These are phyloP conservation scores for Haliclona indistincta DNA, from an alignment of 37 sponge, comb jelly and placozoan species.

Conservation along the genomic window DNA sequence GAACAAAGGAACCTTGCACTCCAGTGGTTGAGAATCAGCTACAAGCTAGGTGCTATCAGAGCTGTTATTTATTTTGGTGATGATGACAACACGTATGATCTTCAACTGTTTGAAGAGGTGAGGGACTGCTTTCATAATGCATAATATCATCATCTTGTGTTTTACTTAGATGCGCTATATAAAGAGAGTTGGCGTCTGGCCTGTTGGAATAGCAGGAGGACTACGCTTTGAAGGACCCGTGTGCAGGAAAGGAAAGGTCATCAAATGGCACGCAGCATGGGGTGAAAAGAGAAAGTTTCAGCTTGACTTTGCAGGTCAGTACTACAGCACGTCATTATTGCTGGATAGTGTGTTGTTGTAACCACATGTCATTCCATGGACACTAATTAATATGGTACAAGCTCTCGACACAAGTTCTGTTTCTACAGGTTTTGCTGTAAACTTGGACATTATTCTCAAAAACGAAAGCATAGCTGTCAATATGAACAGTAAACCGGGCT, in stretches of 20 bases:
- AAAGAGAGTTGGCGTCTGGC: slow-evolving; percentile 76
- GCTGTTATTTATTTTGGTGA: slow-evolving; percentile 97
- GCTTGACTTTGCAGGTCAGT: slow-evolving; percentile 80
- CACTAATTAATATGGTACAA: no score
- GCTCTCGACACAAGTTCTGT: neutral
- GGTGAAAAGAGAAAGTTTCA: slow-evolving; percentile 59
- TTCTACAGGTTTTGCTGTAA: slow-evolving; percentile 79
- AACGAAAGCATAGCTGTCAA: slow-evolving; percentile 36
- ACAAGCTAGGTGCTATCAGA: no score
- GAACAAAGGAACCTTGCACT: slow-evolving; percentile 90
- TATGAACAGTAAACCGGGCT: slow-evolving; percentile 44
- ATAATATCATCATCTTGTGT: no score
- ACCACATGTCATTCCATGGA: neutral
- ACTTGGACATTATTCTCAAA: slow-evolving; percentile 48
- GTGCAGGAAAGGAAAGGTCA: slow-evolving; percentile 66
- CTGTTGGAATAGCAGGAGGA: slow-evolving; percentile 86
- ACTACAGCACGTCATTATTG: neutral
- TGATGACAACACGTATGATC: slow-evolving; percentile 94
- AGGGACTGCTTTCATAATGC: no score
- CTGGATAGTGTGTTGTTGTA: neutral
- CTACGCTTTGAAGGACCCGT: slow-evolving; percentile 83
- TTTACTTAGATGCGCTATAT: slow-evolving; percentile 57
- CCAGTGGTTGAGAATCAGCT: slow-evolving; percentile 46
- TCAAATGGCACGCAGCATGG: slow-evolving; percentile 79
- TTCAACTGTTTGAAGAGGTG: slow-evolving; percentile 90